A percentile compares a stretch with the other conserved stretches of the same genome.
phyloP scores from a whole-genome alignment of 2,797 vertebrate species.

The Sebastes matsubarae region DNA sequence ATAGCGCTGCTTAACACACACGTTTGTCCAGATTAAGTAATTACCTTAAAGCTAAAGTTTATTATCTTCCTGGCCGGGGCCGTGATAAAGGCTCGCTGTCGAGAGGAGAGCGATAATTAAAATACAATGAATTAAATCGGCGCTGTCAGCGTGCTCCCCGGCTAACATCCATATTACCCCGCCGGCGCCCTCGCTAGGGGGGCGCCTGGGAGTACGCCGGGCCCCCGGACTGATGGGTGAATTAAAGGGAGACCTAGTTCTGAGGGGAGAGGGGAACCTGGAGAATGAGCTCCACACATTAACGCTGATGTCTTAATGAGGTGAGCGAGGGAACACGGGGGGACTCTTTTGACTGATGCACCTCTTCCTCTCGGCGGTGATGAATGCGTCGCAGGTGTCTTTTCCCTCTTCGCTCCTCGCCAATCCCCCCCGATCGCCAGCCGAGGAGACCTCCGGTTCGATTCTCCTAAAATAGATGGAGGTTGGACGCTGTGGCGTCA shows the following conservation, averaged over 20 bases:
- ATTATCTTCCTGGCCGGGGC: slow-evolving; percentile 86
- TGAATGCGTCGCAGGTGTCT: not conserved
- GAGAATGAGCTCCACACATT: not conserved
- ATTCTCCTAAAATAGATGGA: no score
- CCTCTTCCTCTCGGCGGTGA: not conserved
- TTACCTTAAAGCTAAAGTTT: slow-evolving; percentile 94
- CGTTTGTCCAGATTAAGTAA: slow-evolving; percentile 98
- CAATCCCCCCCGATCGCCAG: not conserved
- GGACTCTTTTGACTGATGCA: not conserved
- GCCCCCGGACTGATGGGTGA: not conserved
- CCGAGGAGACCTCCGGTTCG: no score
- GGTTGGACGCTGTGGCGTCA: no score
- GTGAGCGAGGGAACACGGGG: not conserved
- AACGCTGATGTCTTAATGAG: not conserved
- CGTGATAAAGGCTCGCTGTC: slow-evolving; percentile 85
- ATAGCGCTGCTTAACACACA: slow-evolving; percentile 95
- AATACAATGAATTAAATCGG: slow-evolving; percentile 81
- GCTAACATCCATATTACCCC: slow-evolving; percentile 82
- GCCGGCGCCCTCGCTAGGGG: slow-evolving; percentile 51
- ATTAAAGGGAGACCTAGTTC: not conserved
- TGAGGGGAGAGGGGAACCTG: not conserved
- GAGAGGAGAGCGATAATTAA: slow-evolving; percentile 80
- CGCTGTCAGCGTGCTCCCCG: slow-evolving; percentile 68
- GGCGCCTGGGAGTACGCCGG: not conserved
- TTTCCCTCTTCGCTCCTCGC: no score